Evolutionary conservation across 2,888 invertebrate species (phyloP).

Genomic region (Erebia aethiops): DNA sequence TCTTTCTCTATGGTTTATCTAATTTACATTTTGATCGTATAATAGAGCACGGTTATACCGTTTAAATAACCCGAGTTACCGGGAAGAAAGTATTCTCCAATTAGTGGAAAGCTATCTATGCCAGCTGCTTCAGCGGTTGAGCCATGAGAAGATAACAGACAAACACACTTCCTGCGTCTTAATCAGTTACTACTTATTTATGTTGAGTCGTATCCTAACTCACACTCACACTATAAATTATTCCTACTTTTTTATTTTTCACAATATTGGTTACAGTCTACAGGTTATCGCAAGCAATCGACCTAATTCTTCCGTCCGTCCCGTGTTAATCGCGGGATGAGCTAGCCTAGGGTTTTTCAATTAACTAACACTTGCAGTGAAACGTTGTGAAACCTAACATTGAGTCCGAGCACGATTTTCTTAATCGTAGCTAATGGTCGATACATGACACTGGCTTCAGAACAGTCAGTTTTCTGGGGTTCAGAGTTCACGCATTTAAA

Average conservation of each 20-base stretch:
- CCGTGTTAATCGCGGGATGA: not conserved
- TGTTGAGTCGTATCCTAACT: not conserved
- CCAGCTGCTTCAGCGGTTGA: no score
- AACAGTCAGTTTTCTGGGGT: no score
- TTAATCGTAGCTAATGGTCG: not conserved
- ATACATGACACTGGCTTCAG: not conserved
- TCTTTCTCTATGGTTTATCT: not conserved
- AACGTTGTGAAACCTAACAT: not conserved
- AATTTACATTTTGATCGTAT: not conserved
- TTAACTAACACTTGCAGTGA: not conserved
- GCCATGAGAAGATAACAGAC: no score
- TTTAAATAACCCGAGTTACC: not conserved
- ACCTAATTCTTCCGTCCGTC: not conserved
- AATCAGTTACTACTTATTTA: not conserved
- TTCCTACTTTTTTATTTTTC: not conserved
- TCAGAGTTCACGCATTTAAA: no score
- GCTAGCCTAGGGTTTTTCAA: constrained; percentile 2
- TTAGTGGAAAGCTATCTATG: no score
- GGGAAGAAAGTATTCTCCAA: no score
- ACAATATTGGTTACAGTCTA: not conserved
- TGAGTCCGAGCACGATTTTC: not conserved
- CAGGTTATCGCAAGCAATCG: constrained; percentile 1
- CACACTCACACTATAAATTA: not conserved
- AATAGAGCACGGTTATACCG: no score
- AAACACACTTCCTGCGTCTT: no score